These are phyloP conservation scores for Caerostris extrusa DNA, from an alignment of 1,140 invertebrate species.

Conservation along the genomic window DNA sequence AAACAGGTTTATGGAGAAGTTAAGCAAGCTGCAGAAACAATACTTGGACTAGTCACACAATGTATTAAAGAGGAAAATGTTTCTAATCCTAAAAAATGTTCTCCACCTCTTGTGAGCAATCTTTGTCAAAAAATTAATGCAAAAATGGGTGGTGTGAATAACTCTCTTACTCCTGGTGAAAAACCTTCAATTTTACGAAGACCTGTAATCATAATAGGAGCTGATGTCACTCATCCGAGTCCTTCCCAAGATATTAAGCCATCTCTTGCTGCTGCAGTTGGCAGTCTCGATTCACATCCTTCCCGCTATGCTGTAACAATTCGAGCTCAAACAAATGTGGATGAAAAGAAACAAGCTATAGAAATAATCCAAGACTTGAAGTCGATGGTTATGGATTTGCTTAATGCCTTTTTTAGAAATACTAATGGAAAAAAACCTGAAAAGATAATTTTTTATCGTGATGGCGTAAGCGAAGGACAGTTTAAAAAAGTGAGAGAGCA, in stretches of 20 bases:
- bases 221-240: constrained; percentile 93
- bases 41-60: constrained; percentile 90
- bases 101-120: constrained; percentile 85
- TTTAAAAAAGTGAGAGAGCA: constrained; percentile 80
- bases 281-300: constrained; percentile 76
- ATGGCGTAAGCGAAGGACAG: constrained; percentile 83
- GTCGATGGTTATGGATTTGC: constrained; percentile 86
- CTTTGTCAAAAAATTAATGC: constrained; percentile 92
- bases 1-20: constrained; percentile 82
- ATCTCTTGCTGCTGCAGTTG: constrained; percentile 89
- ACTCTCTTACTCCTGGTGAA: constrained; percentile 36
- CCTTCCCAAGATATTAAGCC: constrained; percentile 80
- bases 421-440: constrained; percentile 79
- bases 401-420: constrained; percentile 80
- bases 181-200: constrained; percentile 80
- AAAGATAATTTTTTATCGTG: constrained; percentile 82
- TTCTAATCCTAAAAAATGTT: constrained; percentile 79
- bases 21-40: constrained; percentile 89
- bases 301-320: constrained; percentile 77
- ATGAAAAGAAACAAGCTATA: constrained; percentile 69
- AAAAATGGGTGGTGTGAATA: constrained; percentile 91
- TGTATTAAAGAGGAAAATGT: constrained; percentile 87
- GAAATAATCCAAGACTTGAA: constrained; percentile 84
- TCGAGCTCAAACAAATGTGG: constrained; percentile 75
- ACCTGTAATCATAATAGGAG: constrained; percentile 89